Conservation (phyloP, 2,888 invertebrate genomes). For the Clivina fossor region DNA sequence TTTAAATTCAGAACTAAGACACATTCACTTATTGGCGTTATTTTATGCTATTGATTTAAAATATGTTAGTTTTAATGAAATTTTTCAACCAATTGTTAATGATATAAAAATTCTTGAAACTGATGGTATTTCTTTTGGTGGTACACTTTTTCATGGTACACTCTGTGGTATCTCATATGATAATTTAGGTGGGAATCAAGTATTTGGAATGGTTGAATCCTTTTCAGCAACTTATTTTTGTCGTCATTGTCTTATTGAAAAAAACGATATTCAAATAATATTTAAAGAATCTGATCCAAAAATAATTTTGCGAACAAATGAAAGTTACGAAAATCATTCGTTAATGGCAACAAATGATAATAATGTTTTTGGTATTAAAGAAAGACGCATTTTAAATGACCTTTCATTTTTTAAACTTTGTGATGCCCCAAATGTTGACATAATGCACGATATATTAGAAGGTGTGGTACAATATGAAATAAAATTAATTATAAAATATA, state of each 20-base stretch:
- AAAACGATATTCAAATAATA: conserved; percentile 29
- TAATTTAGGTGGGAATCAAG: conserved; percentile 35
- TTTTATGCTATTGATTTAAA: conserved; percentile 37
- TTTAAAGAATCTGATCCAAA: conserved; percentile 13
- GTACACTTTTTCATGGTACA: conserved; percentile 29
- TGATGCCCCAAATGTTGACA: conserved; percentile 36
- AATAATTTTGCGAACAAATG: conserved; percentile 26
- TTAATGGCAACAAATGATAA: background rate
- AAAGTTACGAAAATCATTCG: conserved; percentile 22
- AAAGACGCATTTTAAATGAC: conserved; percentile 35
- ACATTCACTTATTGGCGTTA: conserved; percentile 37
- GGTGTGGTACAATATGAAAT: conserved; percentile 36
- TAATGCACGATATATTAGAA: conserved; percentile 41
- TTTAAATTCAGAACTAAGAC: conserved; percentile 23
- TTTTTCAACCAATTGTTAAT: conserved; percentile 31
- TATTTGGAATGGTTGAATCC: conserved; percentile 38
- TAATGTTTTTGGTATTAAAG: conserved; percentile 36
- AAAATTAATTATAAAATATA: conserved; percentile 25
- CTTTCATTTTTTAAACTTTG: conserved; percentile 37
- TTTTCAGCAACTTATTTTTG: conserved; percentile 38
- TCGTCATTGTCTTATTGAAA: conserved; percentile 36
- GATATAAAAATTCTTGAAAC: conserved; percentile 38
- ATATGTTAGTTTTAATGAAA: conserved; percentile 28
- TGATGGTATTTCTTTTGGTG: conserved; percentile 27
- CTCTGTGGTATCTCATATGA: conserved; percentile 35